Evolutionary conservation across 2,113 vertebrate genomes (phyloP).

Genomic region (Meriones unguiculatus): DNA sequence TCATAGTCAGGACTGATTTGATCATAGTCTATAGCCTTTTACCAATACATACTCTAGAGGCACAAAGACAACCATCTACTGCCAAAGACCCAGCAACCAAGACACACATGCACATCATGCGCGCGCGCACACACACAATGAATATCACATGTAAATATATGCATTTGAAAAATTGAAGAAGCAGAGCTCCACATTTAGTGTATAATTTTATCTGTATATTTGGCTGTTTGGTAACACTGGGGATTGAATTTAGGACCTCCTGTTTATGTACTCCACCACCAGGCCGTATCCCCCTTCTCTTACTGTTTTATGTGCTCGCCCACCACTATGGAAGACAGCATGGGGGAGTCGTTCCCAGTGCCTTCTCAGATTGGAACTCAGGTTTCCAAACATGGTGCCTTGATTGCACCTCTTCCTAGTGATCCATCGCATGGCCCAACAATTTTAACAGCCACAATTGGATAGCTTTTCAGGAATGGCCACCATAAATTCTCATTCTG

Average conservation of each 20-base stretch:
- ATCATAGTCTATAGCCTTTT: not conserved
- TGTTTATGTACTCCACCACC: not conserved
- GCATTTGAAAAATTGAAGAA: constrained; percentile 5
- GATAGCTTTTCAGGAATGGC: not conserved
- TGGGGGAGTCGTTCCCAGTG: too few relatives aligned
- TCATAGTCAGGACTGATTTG: not conserved
- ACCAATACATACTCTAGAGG: not conserved
- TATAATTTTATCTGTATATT: not conserved
- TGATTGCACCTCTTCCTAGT: not conserved
- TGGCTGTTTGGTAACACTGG: not conserved
- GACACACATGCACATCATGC: not conserved
- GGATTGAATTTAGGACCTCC: not conserved
- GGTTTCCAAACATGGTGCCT: not conserved
- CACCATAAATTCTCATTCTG: not conserved
- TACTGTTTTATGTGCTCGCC: not conserved
- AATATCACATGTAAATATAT: not conserved
- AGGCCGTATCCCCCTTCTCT: not conserved
- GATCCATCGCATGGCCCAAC: not conserved
- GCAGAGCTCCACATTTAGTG: not conserved
- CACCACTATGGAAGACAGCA: not conserved
- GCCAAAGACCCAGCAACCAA: not conserved
- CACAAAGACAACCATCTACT: not conserved
- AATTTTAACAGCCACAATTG: not conserved
- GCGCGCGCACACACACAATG: not conserved
- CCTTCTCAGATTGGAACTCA: not conserved